A percentile compares a stretch with the other conserved stretches of the same genome.
phyloP scores from a whole-genome alignment of 2,888 invertebrate genomes.

The Myopa testacea region DNA sequence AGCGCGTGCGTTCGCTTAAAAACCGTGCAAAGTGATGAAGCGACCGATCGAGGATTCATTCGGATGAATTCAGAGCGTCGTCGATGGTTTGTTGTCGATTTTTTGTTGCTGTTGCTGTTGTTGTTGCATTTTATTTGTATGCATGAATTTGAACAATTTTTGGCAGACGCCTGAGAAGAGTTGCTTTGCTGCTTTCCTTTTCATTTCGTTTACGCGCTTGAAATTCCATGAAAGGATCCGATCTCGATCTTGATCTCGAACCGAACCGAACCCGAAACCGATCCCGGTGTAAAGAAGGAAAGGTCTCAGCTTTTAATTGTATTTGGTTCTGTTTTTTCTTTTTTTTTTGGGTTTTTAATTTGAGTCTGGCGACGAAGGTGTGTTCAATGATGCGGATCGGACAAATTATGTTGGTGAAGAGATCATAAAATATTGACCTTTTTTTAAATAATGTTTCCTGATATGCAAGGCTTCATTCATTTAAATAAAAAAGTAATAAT shows the following conservation, averaged over 20 bases:
- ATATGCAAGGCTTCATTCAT: no score
- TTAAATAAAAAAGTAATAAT: no score
- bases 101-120: background rate
- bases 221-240: slow-evolving; percentile 28
- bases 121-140: background rate
- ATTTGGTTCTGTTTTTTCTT: background rate
- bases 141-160: slow-evolving; percentile 2
- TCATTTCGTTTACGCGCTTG: slow-evolving; percentile 2
- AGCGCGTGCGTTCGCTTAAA: slow-evolving; percentile 5
- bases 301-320: background rate
- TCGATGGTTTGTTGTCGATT: no score
- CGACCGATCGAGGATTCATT: no score
- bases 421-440: background rate
- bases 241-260: no score
- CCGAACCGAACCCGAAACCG: no score
- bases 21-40: background rate
- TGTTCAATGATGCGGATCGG: background rate
- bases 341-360: background rate
- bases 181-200: slow-evolving; percentile 13
- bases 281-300: background rate
- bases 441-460: background rate
- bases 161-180: slow-evolving; percentile 16
- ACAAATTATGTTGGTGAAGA: slow-evolving; percentile 14
- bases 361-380: background rate
- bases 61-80: no score